Conservation (phyloP, 1,140 invertebrate genomes). For the Camponotus pennsylvanicus region DNA sequence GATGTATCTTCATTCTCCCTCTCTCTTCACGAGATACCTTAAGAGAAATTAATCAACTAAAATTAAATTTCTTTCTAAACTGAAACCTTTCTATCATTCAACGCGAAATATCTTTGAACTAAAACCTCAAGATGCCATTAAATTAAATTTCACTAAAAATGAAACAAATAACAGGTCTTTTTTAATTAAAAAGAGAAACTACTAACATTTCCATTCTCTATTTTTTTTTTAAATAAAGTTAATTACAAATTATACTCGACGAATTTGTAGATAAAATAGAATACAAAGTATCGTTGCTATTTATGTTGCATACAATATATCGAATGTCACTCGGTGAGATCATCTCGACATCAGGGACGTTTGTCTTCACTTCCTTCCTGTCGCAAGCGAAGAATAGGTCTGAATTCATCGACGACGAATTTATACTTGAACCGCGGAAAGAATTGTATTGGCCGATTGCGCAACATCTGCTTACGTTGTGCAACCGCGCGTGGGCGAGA, state of each 20-base stretch:
- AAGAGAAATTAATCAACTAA: not conserved
- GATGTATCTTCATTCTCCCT: not conserved
- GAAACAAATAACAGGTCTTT: not conserved
- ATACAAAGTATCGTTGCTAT: not conserved
- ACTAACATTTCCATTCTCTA: not conserved
- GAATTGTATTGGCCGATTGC: conserved; percentile 64
- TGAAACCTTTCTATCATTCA: not conserved
- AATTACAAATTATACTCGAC: not conserved
- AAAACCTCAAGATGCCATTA: not conserved
- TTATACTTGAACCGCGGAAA: conserved; percentile 61
- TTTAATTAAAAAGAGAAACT: not conserved
- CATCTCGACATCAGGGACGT: not conserved
- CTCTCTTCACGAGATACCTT: not conserved
- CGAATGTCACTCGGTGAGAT: not conserved
- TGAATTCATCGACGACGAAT: conserved; percentile 19
- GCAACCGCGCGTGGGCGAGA: conserved; percentile 13
- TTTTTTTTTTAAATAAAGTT: not conserved
- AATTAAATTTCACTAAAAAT: not conserved
- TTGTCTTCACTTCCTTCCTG: conserved; percentile 27
- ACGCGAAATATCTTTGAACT: not conserved
- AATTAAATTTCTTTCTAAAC: not conserved
- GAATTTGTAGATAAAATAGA: not conserved
- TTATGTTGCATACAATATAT: not conserved
- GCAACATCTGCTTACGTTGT: conserved; percentile 67
- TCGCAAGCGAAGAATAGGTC: not conserved